Evolutionary conservation across 1,140 invertebrate genomes (phyloP), one percentile per base, ranked within the genome.

Genomic region (Phymastichus coffea): DNA sequence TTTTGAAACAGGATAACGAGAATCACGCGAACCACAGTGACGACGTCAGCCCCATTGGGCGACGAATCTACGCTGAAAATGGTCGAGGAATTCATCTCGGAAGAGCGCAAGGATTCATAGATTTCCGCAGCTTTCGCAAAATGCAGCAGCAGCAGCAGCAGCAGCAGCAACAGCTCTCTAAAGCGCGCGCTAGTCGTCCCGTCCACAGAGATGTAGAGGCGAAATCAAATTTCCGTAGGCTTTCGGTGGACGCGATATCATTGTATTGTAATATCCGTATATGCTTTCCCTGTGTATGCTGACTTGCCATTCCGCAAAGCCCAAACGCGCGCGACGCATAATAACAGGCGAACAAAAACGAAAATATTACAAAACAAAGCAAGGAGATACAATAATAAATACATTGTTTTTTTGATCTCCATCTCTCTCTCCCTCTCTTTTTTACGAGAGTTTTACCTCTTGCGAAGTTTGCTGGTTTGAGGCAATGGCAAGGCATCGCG

Each of bases 51-150:
- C 70, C 63, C 12, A 54, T 67, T 17, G n/a, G 76, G 77, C 17
- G 79, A 82, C 41, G 78, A 84, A 47, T 81, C 81, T 2, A 82
- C 83, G 78, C 81, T 83, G 64, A 79, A 82, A 54, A 78, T 83
- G 58, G 72, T 83, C 47, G 81, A 83, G 59, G 78, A 82, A 62
- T 84, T 84, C 53, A 82, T 84, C 79, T 63, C 73, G 26, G 81
- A 82, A 49, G 83, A 85, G 62, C 76, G 72, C 64, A 75, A 73
- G 64, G 70, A n/a, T n/a, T n/a, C n/a, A n/a, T n/a, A n/a, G n/a
- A n/a, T n/a, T n/a, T n/a, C n/a, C n/a, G n/a, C n/a, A n/a, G n/a
- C n/a, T n/a, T n/a, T n/a, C n/a, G n/a, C n/a, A n/a, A n/a, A n/a
- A n/a, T n/a, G n/a, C n/a, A n/a, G n/a, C n/a, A n/a, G n/a, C n/a